Evolutionary conservation across 1,140 invertebrate species (phyloP).

Genomic region (Ridgeia piscesae): DNA sequence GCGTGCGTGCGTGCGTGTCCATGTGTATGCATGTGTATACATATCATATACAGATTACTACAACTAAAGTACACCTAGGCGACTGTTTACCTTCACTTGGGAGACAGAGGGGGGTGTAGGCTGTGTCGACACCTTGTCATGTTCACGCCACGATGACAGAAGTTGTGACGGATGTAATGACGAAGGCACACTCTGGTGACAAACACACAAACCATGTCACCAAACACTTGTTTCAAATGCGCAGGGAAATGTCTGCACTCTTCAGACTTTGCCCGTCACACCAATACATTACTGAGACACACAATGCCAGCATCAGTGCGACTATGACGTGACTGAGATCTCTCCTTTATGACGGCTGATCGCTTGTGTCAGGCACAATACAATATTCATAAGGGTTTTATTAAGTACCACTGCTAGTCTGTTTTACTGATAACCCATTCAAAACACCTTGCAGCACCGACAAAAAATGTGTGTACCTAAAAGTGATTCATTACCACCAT

Average conservation of each 20-base stretch:
- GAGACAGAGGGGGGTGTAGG: background rate
- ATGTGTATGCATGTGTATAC: too few species aligned
- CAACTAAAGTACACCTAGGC: too few species aligned
- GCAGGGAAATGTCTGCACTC: too few species aligned
- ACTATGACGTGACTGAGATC: background rate
- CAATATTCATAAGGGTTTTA: background rate
- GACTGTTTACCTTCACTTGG: background rate
- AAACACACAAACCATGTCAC: background rate
- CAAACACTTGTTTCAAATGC: background rate
- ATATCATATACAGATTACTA: too few species aligned
- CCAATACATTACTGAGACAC: too few species aligned
- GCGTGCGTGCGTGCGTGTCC: too few species aligned
- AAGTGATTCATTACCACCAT: background rate
- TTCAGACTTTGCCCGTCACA: too few species aligned
- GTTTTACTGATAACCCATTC: background rate
- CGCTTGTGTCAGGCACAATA: background rate
- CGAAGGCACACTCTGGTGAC: background rate
- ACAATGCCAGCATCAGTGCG: too few species aligned
- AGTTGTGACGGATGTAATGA: background rate
- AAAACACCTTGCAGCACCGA: background rate
- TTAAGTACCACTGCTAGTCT: background rate
- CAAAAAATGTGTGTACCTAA: background rate
- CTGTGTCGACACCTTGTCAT: background rate
- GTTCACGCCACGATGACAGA: background rate
- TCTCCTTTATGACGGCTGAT: background rate